Base-by-base conservation (phyloP, 1,140 invertebrate species). In the Tachypleus tridentatus region DNA sequence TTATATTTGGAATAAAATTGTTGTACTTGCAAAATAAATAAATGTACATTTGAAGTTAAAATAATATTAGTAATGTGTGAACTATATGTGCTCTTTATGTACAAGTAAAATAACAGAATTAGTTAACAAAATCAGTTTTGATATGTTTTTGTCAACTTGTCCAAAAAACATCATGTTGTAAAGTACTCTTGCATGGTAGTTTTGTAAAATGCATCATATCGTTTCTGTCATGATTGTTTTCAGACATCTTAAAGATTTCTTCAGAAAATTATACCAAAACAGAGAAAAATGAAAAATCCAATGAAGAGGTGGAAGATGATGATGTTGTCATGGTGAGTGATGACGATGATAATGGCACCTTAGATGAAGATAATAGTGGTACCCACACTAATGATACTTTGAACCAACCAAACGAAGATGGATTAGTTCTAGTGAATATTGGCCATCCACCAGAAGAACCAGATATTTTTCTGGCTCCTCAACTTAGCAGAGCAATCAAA, bases 401-500 rank as follows among this genome's bases (percentile, higher is more conserved):
- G 72, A 98, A 98, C 78, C 78, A 87, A 66, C 89, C 90, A 4
- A 93, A 98, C 79, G 87, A 91, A 64, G 84, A 93, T 74, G 96
- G 96, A 3, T 80, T 91, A 57, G 92, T 98, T 29, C 78, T 97
- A 51, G 88, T 98, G 49, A 99, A 99, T 77, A 86, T 97, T 57
- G 94, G 91, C n/a, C 94, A 98, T 80, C 88, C 92, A 0, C 84
- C 88, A 57, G 85, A 86, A 62, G 97, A 99, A 73, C 86, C 87
- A 47, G 95, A 97, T 74, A 88, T 99, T 58, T 98, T 88, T 76
- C 80, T 99, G 52, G 89, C 94, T 5, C 88, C 90, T 3, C 93
- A 98, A 76, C 88, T 99, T 60, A 89, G 92, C 0, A 82, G 86
- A 70, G 83, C 90, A 61, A 93, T 98, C 52, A 98, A 98, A 80